phyloP scores from a whole-genome alignment of 2,888 invertebrate species.

The Pristionchus mayeri region DNA sequence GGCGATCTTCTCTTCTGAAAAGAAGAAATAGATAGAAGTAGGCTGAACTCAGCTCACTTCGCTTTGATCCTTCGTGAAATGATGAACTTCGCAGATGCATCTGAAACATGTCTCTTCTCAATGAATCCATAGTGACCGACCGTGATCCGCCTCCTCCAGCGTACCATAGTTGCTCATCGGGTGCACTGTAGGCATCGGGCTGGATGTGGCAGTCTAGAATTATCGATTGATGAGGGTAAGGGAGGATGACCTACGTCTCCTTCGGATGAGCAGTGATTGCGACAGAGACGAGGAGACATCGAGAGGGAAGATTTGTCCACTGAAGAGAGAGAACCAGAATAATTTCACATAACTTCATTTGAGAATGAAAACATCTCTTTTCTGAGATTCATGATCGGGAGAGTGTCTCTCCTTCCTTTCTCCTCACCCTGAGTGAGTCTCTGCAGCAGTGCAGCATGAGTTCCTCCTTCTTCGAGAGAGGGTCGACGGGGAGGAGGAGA shows the following conservation, averaged over 20 bases:
- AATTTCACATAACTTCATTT: too few species aligned
- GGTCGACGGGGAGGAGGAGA: neutral
- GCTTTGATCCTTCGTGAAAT: slow-evolving; percentile 11
- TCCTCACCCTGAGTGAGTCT: slow-evolving; percentile 21
- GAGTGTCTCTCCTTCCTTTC: too few species aligned
- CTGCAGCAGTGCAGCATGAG: slow-evolving; percentile 15
- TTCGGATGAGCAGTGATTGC: slow-evolving; percentile 63
- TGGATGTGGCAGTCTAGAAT: neutral
- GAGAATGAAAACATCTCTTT: too few species aligned
- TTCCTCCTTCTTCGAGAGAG: neutral
- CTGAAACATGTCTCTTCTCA: neutral
- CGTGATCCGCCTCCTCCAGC: slow-evolving; percentile 7
- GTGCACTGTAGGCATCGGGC: slow-evolving; percentile 17
- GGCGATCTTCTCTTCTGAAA: slow-evolving; percentile 32
- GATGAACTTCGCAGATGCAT: neutral
- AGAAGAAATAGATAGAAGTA: neutral
- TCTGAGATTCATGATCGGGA: too few species aligned
- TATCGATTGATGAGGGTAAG: neutral
- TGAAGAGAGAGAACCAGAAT: too few species aligned
- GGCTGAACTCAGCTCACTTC: neutral
- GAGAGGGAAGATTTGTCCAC: slow-evolving; percentile 56
- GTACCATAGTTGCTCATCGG: slow-evolving; percentile 55
- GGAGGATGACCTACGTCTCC: slow-evolving; percentile 53
- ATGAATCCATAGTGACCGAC: neutral
- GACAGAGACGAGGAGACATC: slow-evolving; percentile 61